Evolutionary conservation across 1,140 invertebrate species (phyloP), one percentile per base, ranked within the genome.

Genomic region (Lutraria rhynchaena): DNA sequence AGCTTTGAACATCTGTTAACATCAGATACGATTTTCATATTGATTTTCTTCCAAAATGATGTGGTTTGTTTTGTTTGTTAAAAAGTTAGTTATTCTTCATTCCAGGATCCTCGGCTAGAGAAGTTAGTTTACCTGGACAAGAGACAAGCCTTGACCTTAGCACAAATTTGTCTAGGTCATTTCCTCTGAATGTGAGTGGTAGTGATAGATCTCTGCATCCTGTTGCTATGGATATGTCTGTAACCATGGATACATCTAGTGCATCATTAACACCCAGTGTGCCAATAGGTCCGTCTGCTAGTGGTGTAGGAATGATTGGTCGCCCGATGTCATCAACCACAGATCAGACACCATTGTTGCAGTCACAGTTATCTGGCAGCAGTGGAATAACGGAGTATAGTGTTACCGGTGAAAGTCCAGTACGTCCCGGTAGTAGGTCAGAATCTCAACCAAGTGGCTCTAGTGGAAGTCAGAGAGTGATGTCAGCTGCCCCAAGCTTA

Each of bases 311-410:
- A 19, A n/a, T 17, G 13, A 27, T 27, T 22, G 17, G 53, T 31
- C 15, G 13, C n/a, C 17, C 29, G 19, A 33, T 53, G 49, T 19
- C 37, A 55, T 13, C 51, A 1, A 13, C 49, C 11, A 22, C 19
- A 37, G 33, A 27, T 4, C 22, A 37, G 9, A 41, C 9, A 7
- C 24, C n/a, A 9, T 27, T n/a, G n/a, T 24, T 58, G 27, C 71
- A 58, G 37, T 57, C 71, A 15, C 71, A 60, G 9, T n/a, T 27
- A 22, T 74, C 70, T 19, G 55, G 55, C 15, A 63, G 58, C 15
- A 69, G 58, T 57, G 75, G 44, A 3, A 15, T 65, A 3, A 78
- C 75, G 1, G 75, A 78, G 35, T 78, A 78, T 44, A 78, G 75
- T 58, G 46, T 78, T 5, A 58, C 75, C 19, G 61, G 61, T 0